A percentile compares a stretch with the other conserved stretches of the same genome.
Conservation (phyloP, 2,888 invertebrate species). For the Caenorhabditis sp. region DNA sequence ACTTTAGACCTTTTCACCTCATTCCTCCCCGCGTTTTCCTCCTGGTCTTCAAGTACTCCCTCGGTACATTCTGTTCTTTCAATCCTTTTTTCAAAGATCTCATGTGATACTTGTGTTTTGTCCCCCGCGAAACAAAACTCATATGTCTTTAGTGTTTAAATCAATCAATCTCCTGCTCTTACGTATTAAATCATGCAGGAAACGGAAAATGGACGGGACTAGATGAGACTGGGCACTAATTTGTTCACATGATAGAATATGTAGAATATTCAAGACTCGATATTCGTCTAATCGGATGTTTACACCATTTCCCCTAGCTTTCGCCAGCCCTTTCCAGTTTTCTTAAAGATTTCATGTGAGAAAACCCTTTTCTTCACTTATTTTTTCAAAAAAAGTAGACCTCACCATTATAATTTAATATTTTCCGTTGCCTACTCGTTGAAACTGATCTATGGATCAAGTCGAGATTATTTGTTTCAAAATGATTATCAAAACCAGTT, state of each 20-base stretch:
- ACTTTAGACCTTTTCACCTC: no score
- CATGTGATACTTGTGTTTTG: no score
- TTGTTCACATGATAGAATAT: constrained; percentile 32
- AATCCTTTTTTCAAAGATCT: background rate
- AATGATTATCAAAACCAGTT: constrained; percentile 23
- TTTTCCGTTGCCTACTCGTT: background rate
- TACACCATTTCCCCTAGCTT: constrained; percentile 1
- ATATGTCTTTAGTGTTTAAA: no score
- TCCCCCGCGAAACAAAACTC: no score
- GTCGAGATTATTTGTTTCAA: background rate
- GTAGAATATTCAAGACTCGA: constrained; percentile 28
- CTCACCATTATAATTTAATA: no score
- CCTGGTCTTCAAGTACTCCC: background rate
- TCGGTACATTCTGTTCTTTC: background rate
- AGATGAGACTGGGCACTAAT: background rate
- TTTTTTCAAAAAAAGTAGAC: constrained; percentile 8
- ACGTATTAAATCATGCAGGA: background rate
- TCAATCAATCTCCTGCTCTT: background rate
- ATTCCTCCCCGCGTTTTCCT: background rate
- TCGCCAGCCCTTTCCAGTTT: background rate
- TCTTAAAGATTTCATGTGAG: background rate
- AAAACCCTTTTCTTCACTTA: background rate
- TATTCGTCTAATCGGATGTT: constrained; percentile 18
- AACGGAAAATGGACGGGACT: constrained; percentile 1
- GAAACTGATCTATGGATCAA: constrained; percentile 18